A percentile compares a stretch with the other conserved stretches of the same genome.
Conservation (phyloP, 2,888 invertebrate genomes). For the Torymus tubicola region DNA sequence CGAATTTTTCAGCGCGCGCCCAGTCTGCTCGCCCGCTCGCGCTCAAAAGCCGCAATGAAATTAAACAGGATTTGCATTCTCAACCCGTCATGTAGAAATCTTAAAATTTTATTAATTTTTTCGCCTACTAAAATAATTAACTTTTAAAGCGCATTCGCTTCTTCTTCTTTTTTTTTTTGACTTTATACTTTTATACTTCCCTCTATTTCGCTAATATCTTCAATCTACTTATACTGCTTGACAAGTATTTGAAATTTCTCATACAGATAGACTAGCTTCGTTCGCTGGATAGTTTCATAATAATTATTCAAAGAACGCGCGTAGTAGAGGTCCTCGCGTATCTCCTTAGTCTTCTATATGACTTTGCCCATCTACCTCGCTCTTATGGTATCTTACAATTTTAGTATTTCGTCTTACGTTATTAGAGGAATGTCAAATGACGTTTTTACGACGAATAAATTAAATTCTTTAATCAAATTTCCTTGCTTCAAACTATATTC, state of each 20-base stretch:
- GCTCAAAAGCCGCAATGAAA: constrained; percentile 20
- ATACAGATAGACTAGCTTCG: constrained; percentile 20
- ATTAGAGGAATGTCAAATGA: constrained; percentile 32
- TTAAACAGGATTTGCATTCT: constrained; percentile 31
- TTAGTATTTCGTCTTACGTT: constrained; percentile 28
- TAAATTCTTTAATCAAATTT: constrained; percentile 23
- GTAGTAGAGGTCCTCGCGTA: constrained; percentile 3
- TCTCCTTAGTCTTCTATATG: constrained; percentile 1
- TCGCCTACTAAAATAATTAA: constrained; percentile 13
- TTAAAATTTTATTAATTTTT: constrained; percentile 20
- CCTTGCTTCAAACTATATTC: too few species aligned
- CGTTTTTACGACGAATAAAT: constrained; percentile 8
- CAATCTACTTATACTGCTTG: constrained; percentile 41
- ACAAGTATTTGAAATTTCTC: constrained; percentile 33
- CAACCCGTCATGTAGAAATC: constrained; percentile 3
- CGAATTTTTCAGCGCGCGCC: constrained; percentile 25
- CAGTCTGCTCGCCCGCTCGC: not conserved
- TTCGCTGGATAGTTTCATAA: constrained; percentile 47
- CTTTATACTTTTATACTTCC: not conserved
- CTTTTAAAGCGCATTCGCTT: constrained; percentile 13
- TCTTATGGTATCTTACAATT: constrained; percentile 10
- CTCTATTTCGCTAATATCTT: constrained; percentile 34
- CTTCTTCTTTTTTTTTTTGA: not conserved
- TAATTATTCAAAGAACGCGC: constrained; percentile 57
- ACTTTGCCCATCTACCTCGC: not conserved